Evolutionary conservation across 2,888 invertebrate species (phyloP), one percentile per base, ranked within the genome.

Genomic region (Bellardia bayeri): DNA sequence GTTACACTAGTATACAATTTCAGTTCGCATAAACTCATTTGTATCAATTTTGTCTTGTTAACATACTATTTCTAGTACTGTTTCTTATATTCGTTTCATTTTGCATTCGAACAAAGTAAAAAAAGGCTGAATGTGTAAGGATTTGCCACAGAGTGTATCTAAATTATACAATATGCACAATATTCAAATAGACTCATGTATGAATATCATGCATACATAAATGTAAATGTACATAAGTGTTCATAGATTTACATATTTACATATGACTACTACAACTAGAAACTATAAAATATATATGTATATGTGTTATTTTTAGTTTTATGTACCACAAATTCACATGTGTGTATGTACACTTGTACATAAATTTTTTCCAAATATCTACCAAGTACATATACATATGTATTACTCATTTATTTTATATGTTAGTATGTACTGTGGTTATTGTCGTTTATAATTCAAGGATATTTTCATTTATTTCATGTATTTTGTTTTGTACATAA

Each of bases 371-470:
- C 11, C 33, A 61, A 30, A 45, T 63, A 56, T 23, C 23, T 56
- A 23, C 2, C 23, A 23, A 23, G 23, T 23, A 45, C 61, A 30
- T 61, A 33, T 23, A 8, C 4, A 23, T 9, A 37, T 61, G 11
- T 54, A 63, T 37, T 7, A 42, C 14, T 80, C 37, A 68, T 75
- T 58, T 40, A 76, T 51, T 66, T 40, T 30, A 42, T 63, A 76
- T 56, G 11, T 40, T 45, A 58, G 33, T 79, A 23, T 56, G 54
- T 51, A 33, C 72, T 82, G 42, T 72, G 74, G 64, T 83, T 83
- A 69, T 54, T 80, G 75, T 71, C 33, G 40, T 86, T 80, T 86
- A 58, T 64, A 66, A 83, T 83, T 86, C 86, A 86, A 80, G 86
- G 86, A 83, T 83, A 80, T 75, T 83, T 80, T 82, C 45, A 75